Evolutionary conservation across 2,888 invertebrate genomes (phyloP), one percentile per base, ranked within the genome.

Genomic region (Drosophila mayaguana): DNA sequence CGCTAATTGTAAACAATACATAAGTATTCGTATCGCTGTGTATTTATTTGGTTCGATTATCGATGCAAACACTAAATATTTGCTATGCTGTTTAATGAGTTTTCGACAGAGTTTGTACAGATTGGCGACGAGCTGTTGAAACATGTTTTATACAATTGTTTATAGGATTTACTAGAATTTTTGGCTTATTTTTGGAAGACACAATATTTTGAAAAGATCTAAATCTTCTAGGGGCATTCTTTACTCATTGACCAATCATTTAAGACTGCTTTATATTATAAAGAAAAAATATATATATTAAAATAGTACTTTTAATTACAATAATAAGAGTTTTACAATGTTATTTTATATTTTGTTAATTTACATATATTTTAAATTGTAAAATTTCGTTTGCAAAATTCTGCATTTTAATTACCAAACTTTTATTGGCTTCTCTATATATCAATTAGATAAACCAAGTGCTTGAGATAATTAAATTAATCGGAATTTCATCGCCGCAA

Each of bases 71-170:
- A 80, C 50, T 51, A 43, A 64, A 71, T 72, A 79, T 79, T 76
- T 67, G 72, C 59, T 36, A 48, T 57, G 45, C 64, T 61, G 63
- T 43, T 57, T 54, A 62, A 72, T 84, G 70, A 18, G 63, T 68
- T 63, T 76, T 56, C 32, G 77, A 85, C 77, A 86, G 83, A 86
- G 55, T 62, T 74, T 75, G 40, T 61, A 63, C 87, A 78, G 86
- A 43, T 69, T 62, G 57, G 63, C 61, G 79, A 83, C 79, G 81
- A 64, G 63, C 70, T 62, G 72, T 48, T 69, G 68, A 74, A 59
- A 61, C n/a, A 18, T 34, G 28, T 25, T 32, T 40, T 18, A 11
- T 1, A 6, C 12, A 18, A 20, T 40, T 16, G 16, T 6, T 40
- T 34, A 22, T 16, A 45, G 12, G 16, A 5, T 7, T 45, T 25